These are phyloP conservation scores for Telenomus remus DNA, from an alignment of 1,140 invertebrate species.

Conservation along the genomic window DNA sequence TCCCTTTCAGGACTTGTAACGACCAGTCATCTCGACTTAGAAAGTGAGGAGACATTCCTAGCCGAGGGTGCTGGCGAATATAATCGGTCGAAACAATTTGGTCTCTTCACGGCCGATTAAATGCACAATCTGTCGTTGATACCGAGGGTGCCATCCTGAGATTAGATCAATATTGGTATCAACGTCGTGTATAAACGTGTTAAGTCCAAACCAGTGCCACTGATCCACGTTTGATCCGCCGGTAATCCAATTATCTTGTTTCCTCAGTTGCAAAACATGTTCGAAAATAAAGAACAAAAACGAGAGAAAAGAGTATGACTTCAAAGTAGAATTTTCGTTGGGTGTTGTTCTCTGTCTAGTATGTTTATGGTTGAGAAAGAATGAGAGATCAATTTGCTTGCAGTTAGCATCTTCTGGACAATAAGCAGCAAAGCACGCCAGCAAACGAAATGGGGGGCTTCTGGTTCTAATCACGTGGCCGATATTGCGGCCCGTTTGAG, in stretches of 20 bases:
- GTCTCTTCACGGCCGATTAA: constrained; percentile 73
- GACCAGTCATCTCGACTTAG: constrained; percentile 39
- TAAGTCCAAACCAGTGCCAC: background rate
- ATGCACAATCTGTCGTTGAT: constrained; percentile 67
- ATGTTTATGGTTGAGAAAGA: constrained; percentile 13
- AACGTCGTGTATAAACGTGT: no score
- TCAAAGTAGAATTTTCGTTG: constrained; percentile 9
- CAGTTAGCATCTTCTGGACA: constrained; percentile 22
- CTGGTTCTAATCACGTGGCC: constrained; percentile 54
- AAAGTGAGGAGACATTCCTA: constrained; percentile 48
- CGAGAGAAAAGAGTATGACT: background rate
- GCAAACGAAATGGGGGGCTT: constrained; percentile 44
- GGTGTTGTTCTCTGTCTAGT: constrained; percentile 4
- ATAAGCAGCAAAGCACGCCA: constrained; percentile 49
- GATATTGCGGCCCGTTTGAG: constrained; percentile 58
- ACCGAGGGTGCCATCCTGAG: constrained; percentile 37
- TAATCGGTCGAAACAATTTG: constrained; percentile 72
- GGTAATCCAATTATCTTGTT: constrained; percentile 9
- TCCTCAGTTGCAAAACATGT: background rate
- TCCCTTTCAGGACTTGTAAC: constrained; percentile 18
- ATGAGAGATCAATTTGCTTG: constrained; percentile 32
- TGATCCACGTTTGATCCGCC: background rate
- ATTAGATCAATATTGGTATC: constrained; percentile 2
- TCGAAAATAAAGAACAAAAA: no score
- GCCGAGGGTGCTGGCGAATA: constrained; percentile 52